phyloP scores from a whole-genome alignment of 2,113 vertebrate genomes.

The Sardina pilchardus region DNA sequence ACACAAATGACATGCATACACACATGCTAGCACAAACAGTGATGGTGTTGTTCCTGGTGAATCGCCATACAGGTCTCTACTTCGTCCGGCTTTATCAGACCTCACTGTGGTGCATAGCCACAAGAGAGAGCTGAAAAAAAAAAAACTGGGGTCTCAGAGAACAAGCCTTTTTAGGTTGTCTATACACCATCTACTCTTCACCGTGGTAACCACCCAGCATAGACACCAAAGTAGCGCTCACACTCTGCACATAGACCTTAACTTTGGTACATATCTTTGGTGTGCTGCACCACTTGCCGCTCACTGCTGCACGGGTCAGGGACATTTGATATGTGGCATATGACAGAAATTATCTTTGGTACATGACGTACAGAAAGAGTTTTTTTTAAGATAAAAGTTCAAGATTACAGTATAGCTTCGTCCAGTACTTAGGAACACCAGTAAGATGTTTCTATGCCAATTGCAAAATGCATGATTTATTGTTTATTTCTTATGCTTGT shows the following conservation, averaged over 20 bases:
- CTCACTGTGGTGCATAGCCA: too few relatives aligned
- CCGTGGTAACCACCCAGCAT: neutral
- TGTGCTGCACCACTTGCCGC: too few relatives aligned
- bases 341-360: neutral
- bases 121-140: too few relatives aligned
- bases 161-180: neutral
- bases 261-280: too few relatives aligned
- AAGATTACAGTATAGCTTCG: neutral
- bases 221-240: neutral
- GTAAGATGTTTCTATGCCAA: neutral
- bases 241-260: neutral
- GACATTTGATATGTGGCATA: too few relatives aligned
- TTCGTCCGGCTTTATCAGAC: neutral
- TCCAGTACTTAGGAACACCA: neutral
- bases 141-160: too few relatives aligned
- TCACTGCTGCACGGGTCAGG: too few relatives aligned
- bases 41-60: too few relatives aligned
- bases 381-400: neutral
- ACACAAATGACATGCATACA: neutral
- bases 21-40: too few relatives aligned
- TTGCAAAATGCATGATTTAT: neutral
- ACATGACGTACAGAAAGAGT: neutral
- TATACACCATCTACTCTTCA: neutral
- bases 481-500: neutral
- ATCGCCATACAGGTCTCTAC: too few relatives aligned